phyloP scores from a whole-genome alignment of 2,888 invertebrate genomes.

The Eutolmus rufibarbis region DNA sequence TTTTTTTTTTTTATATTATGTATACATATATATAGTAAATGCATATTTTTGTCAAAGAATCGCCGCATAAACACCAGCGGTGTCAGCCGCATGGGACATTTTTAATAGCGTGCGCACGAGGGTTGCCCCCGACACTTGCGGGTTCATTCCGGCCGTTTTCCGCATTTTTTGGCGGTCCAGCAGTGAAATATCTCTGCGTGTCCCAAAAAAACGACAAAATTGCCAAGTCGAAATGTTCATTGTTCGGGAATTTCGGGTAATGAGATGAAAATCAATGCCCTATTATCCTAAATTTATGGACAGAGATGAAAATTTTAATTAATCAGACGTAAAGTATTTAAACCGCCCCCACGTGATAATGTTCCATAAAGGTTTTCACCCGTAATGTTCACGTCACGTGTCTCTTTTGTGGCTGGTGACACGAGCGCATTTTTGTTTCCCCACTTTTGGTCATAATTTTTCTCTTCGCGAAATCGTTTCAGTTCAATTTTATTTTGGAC shows the following conservation, averaged over 20 bases:
- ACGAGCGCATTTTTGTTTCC: neutral
- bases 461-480: neutral
- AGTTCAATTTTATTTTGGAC: neutral
- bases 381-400: neutral
- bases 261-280: conserved; percentile 1
- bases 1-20: neutral
- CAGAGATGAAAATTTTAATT: neutral
- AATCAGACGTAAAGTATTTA: neutral
- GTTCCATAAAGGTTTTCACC: neutral
- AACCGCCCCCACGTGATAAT: neutral
- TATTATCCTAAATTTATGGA: conserved; percentile 23
- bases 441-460: neutral
- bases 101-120: neutral
- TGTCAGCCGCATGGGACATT: neutral
- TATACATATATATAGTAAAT: neutral
- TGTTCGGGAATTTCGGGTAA: neutral
- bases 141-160: neutral
- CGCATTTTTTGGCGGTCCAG: neutral
- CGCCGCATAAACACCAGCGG: neutral
- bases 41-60: neutral
- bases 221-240: neutral
- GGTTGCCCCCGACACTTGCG: neutral
- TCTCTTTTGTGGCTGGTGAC: neutral
- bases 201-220: neutral
- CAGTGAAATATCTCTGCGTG: neutral